phyloP scores from a whole-genome alignment of 2,113 vertebrate genomes.

The Tinamus guttatus region DNA sequence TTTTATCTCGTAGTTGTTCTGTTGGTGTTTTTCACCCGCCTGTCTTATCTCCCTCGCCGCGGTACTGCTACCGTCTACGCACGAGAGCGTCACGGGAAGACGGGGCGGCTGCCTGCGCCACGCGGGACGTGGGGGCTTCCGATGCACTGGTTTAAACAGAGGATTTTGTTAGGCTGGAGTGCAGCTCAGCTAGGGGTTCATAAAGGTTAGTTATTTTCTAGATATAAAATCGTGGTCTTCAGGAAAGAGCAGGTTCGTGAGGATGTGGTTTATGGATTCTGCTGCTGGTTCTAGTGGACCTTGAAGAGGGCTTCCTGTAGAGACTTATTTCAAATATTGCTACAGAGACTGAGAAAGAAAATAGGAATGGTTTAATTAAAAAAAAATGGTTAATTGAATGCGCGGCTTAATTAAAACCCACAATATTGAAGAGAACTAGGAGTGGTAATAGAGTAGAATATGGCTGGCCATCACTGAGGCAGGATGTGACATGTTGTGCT shows the following conservation, averaged over 20 bases:
- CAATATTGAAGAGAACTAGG: neutral
- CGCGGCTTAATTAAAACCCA: neutral
- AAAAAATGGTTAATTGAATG: too few relatives aligned
- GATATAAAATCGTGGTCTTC: neutral
- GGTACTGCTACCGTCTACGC: neutral
- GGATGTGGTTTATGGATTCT: neutral
- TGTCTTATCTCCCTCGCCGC: neutral
- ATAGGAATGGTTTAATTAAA: neutral
- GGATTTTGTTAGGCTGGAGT: neutral
- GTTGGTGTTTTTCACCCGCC: neutral
- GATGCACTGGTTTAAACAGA: neutral
- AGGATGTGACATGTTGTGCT: neutral
- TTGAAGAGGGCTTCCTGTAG: neutral
- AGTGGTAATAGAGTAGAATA: neutral
- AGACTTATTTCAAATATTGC: neutral
- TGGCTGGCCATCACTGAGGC: neutral
- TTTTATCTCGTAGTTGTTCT: slow-evolving; percentile 32
- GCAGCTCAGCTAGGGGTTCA: neutral
- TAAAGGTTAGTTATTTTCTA: neutral
- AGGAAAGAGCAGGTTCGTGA: neutral
- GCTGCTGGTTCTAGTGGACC: neutral
- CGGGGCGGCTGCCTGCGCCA: neutral
- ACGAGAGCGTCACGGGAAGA: neutral
- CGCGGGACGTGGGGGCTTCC: neutral
- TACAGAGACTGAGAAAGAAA: neutral